Evolutionary conservation across 2,888 invertebrate genomes (phyloP).

Genomic region (Ischnus inquisitorius): DNA sequence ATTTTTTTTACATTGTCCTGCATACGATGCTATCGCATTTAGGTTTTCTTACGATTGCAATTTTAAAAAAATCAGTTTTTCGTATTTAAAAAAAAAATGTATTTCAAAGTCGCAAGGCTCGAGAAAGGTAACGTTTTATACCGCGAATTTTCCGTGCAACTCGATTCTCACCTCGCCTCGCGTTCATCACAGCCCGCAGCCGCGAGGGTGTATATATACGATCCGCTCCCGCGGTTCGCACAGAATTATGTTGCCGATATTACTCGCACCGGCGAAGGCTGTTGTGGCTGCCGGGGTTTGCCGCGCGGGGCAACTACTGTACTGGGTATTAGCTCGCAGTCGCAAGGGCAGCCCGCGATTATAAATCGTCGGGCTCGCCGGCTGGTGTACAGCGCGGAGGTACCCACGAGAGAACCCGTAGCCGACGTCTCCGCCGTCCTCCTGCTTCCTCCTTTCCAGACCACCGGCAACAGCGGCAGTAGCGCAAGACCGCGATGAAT

Average conservation of each 20-base stretch:
- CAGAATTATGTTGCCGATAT: slow-evolving; percentile 68
- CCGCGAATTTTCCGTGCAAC: background rate
- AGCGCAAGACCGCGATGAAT: slow-evolving; percentile 50
- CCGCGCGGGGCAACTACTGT: slow-evolving; percentile 36
- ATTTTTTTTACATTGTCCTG: no score
- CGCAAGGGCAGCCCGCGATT: slow-evolving; percentile 50
- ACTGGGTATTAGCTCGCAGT: slow-evolving; percentile 48
- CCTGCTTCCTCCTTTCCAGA: slow-evolving; percentile 5
- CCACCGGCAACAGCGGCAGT: background rate
- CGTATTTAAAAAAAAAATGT: no score
- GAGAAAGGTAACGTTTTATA: background rate
- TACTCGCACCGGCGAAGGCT: slow-evolving; percentile 43
- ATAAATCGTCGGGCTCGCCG: slow-evolving; percentile 54
- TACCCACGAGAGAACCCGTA: slow-evolving; percentile 39
- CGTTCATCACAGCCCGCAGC: slow-evolving; percentile 24
- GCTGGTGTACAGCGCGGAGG: slow-evolving; percentile 12
- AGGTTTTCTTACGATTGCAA: no score
- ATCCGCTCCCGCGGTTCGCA: slow-evolving; percentile 46
- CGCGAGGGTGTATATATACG: slow-evolving; percentile 31
- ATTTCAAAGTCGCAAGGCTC: background rate
- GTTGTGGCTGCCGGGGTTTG: slow-evolving; percentile 42
- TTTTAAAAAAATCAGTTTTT: no score
- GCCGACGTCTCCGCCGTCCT: slow-evolving; percentile 31
- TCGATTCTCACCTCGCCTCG: slow-evolving; percentile 23
- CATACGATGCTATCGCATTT: no score